Evolutionary conservation across 1,140 invertebrate genomes (phyloP).

Genomic region (Bombus soroeensis): DNA sequence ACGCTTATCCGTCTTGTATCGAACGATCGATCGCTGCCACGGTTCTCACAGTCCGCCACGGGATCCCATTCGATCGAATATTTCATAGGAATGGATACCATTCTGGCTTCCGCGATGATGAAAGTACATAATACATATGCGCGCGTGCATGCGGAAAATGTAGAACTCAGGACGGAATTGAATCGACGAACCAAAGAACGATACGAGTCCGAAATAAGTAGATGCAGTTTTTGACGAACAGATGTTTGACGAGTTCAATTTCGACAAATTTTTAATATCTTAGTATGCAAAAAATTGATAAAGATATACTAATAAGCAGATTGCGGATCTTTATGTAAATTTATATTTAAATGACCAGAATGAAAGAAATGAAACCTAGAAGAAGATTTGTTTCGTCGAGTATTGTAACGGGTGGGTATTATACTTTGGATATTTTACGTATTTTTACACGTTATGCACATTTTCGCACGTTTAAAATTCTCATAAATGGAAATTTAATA

Average conservation of each 20-base stretch:
- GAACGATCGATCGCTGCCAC: constrained; percentile 46
- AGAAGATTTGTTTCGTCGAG: no score
- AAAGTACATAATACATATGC: constrained; percentile 8
- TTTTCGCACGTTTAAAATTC: no score
- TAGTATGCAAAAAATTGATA: no score
- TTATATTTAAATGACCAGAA: no score
- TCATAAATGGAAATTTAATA: no score
- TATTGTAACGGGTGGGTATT: no score
- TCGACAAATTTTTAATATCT: no score
- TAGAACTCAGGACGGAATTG: background rate
- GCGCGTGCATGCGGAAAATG: constrained; percentile 29
- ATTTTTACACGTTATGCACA: no score
- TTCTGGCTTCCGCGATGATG: constrained; percentile 44
- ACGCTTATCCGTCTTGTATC: constrained; percentile 63
- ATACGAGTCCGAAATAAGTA: background rate
- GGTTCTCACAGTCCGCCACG: constrained; percentile 61
- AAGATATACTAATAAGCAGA: no score
- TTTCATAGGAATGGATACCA: constrained; percentile 35
- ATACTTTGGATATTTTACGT: no score
- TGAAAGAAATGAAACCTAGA: no score
- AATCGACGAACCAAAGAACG: rapidly evolving
- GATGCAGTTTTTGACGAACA: background rate
- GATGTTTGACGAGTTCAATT: background rate
- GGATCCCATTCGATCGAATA: constrained; percentile 57
- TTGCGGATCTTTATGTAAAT: no score